Evolutionary conservation across 2,888 invertebrate species (phyloP).

Genomic region (Brenthis ino): DNA sequence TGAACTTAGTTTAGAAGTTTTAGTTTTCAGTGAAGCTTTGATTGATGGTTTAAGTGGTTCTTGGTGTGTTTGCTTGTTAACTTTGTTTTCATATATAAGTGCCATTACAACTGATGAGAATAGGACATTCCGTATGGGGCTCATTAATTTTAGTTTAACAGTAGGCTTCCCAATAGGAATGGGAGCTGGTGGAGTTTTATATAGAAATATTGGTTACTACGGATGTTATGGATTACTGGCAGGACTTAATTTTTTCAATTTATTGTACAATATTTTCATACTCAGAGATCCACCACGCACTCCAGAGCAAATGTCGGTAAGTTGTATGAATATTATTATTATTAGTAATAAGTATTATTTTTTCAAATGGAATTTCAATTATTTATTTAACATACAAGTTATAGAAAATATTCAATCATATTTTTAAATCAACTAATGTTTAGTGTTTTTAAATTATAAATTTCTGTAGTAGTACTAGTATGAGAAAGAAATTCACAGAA

Average conservation of each 20-base stretch:
- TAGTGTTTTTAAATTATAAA: too few species aligned
- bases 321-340: slow-evolving; percentile 6
- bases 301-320: slow-evolving; percentile 62
- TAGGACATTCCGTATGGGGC: slow-evolving; percentile 91
- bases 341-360: neutral
- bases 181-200: slow-evolving; percentile 89
- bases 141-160: slow-evolving; percentile 92
- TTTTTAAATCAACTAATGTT: too few species aligned
- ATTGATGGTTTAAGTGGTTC: slow-evolving; percentile 90
- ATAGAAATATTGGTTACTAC: slow-evolving; percentile 87
- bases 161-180: slow-evolving; percentile 94
- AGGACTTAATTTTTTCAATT: slow-evolving; percentile 84
- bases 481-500: too few species aligned
- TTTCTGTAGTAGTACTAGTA: too few species aligned
- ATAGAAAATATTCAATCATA: too few species aligned
- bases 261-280: slow-evolving; percentile 85
- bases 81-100: slow-evolving; percentile 91
- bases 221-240: slow-evolving; percentile 88
- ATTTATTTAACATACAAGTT: too few species aligned
- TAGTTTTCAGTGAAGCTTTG: slow-evolving; percentile 87
- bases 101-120: slow-evolving; percentile 89
- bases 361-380: neutral
- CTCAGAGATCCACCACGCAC: slow-evolving; percentile 83
- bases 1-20: slow-evolving; percentile 87
- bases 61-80: slow-evolving; percentile 91